Base-by-base conservation (phyloP, 1,140 invertebrate species). In the Ceratosolen fusciceps region DNA sequence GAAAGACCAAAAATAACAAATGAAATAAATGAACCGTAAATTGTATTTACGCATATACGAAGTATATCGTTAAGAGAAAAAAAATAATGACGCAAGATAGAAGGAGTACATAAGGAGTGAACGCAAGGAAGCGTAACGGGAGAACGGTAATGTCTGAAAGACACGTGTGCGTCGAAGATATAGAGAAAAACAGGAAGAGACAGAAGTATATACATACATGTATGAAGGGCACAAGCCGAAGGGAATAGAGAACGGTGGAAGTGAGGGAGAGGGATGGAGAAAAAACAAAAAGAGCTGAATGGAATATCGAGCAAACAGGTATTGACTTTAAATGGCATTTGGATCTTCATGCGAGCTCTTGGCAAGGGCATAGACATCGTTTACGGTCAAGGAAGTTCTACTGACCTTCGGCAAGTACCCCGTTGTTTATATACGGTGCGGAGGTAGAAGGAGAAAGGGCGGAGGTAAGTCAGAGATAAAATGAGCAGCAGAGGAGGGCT, bases 371-470 rank as follows among this genome's bases (percentile, higher is more conserved):
- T n/a, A 37, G 1, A n/a, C 16, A 37, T 31, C 67, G 19, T 54
- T 37, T 65, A 37, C 21, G 37, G 34, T 3, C 21, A 65, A 65
- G 31, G 19, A 65, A 65, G 34, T 37, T 65, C 60, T 37, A 5
- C 7, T 65, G 7, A 37, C 4, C 34, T 65, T 62, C 56, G 7
- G 16, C 29, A 2, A 43, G 34, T n/a, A 21, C 39, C 39, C 39
- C 39, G 67, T 43, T 16, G 74, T 65, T 68, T 77, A 67, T 76
- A 76, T 80, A 83, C 79, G 73, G 14, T 8, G 0, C 7, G 24
- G 12, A 31, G 31, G 14, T 10, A 31, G 68, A 31, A 34, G 39
- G 29, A 71, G 47, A 29, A 47, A n/a, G 0, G 19, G 60, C 10
- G 31, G 31, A 31, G 14, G 31, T 10, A 9, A 34, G 65, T 5